phyloP scores from a whole-genome alignment of 23 tunicate genomes.

The Halocynthia roretzi region DNA sequence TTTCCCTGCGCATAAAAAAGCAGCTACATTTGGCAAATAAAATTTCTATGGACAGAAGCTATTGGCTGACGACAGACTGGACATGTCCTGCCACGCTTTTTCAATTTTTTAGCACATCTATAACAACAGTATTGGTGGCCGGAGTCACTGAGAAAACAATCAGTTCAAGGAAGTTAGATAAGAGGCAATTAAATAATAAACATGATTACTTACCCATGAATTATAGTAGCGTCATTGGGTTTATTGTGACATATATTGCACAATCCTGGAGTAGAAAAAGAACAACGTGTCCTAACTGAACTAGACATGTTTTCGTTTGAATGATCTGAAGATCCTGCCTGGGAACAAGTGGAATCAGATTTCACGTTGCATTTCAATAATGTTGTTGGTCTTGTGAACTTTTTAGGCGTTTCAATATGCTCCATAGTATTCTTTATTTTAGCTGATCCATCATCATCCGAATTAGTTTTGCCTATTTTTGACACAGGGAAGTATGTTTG shows the following conservation, averaged over 20 bases:
- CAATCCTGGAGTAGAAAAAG: not conserved
- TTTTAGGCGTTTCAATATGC: no score
- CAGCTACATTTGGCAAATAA: conserved; percentile 25
- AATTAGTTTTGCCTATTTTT: no score
- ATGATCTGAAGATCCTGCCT: no score
- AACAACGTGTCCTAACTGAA: no score
- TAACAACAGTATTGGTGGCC: conserved; percentile 82
- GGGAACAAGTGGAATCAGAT: no score
- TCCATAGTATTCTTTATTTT: no score
- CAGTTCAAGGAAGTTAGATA: not conserved
- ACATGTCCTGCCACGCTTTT: conserved; percentile 46
- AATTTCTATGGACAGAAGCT: conserved; percentile 42
- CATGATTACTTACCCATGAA: conserved; percentile 28
- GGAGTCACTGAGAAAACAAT: not conserved
- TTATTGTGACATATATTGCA: conserved; percentile 71
- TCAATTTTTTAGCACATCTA: conserved; percentile 57
- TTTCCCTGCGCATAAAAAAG: no score
- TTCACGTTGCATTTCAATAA: no score
- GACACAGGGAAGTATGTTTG: no score
- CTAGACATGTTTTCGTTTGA: no score
- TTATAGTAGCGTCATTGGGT: conserved; percentile 53
- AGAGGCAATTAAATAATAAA: not conserved
- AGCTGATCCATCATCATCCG: no score
- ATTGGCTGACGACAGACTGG: conserved; percentile 79
- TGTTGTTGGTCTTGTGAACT: no score